Evolutionary conservation across 2,888 invertebrate genomes (phyloP).

Genomic region (Acleris holmiana): DNA sequence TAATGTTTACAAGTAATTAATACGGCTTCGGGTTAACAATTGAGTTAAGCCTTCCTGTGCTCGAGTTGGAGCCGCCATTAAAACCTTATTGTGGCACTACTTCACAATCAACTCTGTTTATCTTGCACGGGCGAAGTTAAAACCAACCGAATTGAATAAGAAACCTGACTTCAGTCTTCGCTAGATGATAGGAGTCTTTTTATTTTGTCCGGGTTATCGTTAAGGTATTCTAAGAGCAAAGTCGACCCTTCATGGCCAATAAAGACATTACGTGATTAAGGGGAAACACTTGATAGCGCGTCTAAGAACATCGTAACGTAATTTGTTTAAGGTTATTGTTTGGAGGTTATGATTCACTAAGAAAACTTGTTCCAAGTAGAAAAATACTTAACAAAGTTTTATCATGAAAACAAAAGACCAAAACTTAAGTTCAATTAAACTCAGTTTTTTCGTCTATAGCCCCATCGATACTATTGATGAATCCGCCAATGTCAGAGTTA

Average conservation of each 20-base stretch:
- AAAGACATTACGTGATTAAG: slow-evolving; percentile 30
- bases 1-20: not conserved
- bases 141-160: slow-evolving; percentile 7
- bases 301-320: slow-evolving; percentile 12
- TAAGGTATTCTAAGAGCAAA: slow-evolving; percentile 35
- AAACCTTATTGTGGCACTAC: slow-evolving; percentile 32
- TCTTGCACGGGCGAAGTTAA: slow-evolving; percentile 18
- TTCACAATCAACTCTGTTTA: slow-evolving; percentile 35
- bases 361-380: no score
- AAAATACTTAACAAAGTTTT: no score
- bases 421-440: no score
- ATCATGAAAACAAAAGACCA: no score
- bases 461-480: no score
- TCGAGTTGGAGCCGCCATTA: slow-evolving; percentile 23
- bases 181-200: slow-evolving; percentile 9
- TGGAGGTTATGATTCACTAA: not conserved
- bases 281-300: slow-evolving; percentile 16
- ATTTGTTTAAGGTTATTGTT: not conserved
- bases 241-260: slow-evolving; percentile 35
- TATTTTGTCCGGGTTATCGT: slow-evolving; percentile 24
- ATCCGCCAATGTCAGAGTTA: no score
- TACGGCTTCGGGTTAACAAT: slow-evolving; percentile 13
- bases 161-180: not conserved
- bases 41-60: slow-evolving; percentile 8
- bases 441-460: no score